These are phyloP conservation scores for Neomorphus geoffroyi DNA, from an alignment of 2,797 vertebrate species.

Conservation along the genomic window DNA sequence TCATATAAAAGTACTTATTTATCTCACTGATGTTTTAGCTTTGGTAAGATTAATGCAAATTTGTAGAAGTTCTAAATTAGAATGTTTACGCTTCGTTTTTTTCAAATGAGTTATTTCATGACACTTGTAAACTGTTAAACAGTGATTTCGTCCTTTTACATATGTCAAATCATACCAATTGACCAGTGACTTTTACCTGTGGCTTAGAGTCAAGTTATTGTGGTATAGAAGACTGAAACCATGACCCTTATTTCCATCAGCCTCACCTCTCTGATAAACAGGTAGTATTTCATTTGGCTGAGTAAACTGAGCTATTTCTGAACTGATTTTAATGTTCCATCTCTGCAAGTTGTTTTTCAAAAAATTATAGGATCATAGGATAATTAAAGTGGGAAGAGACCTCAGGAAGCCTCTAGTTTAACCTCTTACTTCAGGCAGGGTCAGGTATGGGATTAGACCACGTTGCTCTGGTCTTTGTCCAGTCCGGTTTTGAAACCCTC, in stretches of 20 bases:
- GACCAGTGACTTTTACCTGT: background rate
- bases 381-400: background rate
- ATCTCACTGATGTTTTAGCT: background rate
- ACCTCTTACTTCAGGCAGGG: background rate
- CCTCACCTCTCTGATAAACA: constrained; percentile 8
- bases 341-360: background rate
- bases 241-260: background rate
- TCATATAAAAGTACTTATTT: background rate
- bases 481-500: background rate
- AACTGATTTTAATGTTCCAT: background rate
- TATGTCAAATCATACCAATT: background rate
- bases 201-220: background rate
- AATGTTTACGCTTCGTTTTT: background rate
- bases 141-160: background rate
- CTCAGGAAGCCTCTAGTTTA: background rate
- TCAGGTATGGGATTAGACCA: background rate
- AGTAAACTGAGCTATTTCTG: background rate
- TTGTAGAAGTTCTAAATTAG: background rate
- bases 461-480: background rate
- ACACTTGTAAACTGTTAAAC: background rate
- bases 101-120: background rate
- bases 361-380: background rate
- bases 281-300: background rate
- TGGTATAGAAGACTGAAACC: background rate
- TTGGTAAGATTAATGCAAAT: background rate